A percentile compares a stretch with the other conserved stretches of the same genome.
Evolutionary conservation across 2,888 invertebrate species (phyloP).

Genomic region (Notodonta dromedarius): DNA sequence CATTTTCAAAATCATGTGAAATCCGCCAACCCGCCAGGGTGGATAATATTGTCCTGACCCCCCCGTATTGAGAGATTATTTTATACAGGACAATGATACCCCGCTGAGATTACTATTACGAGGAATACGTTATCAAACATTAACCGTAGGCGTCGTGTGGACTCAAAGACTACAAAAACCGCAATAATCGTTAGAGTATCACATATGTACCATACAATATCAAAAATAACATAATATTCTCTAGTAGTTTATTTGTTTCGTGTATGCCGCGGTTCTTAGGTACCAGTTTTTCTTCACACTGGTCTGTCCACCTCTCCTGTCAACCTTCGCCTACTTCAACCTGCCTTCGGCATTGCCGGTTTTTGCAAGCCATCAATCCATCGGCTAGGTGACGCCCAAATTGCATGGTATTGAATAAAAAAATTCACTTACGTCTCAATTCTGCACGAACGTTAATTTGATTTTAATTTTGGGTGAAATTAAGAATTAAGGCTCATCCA

Average conservation of each 20-base stretch:
- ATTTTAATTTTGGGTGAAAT: slow-evolving; percentile 67
- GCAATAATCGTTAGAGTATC: no score
- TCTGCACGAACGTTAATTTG: slow-evolving; percentile 53
- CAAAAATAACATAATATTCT: background rate
- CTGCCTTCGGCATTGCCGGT: slow-evolving; percentile 9
- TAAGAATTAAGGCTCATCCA: slow-evolving; percentile 68
- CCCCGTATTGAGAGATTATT: no score
- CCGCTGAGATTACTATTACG: no score
- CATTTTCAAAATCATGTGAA: no score
- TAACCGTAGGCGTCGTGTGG: no score
- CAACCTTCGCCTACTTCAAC: slow-evolving; percentile 29
- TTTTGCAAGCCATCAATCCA: slow-evolving; percentile 15
- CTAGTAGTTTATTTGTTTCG: background rate
- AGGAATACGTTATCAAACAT: no score
- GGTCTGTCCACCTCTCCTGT: slow-evolving; percentile 9
- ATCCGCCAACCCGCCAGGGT: no score
- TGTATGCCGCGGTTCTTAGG: no score
- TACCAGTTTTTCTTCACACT: slow-evolving; percentile 3
- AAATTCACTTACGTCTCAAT: slow-evolving; percentile 40
- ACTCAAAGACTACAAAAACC: no score
- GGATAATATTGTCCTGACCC: no score
- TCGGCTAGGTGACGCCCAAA: slow-evolving; percentile 32
- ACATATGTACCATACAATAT: no score
- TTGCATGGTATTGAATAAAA: slow-evolving; percentile 22
- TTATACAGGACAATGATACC: no score